Evolutionary conservation across 2,113 vertebrate species (phyloP).

Genomic region (Jacana jacana): DNA sequence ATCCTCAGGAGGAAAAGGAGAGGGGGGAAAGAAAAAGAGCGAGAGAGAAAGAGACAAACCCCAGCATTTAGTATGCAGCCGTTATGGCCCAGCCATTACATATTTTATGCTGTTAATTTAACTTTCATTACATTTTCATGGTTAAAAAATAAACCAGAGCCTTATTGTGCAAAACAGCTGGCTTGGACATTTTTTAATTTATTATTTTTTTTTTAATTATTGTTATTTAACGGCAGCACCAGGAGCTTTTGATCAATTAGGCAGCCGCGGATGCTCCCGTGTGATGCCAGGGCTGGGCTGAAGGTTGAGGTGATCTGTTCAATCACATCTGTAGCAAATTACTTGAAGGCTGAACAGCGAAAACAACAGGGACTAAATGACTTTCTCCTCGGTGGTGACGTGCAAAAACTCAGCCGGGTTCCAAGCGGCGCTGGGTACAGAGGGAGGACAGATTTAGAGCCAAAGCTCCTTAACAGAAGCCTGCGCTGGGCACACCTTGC

Average conservation of each 20-base stretch:
- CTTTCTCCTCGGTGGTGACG: neutral
- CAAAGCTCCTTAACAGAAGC: neutral
- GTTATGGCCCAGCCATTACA: neutral
- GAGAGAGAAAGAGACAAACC: neutral
- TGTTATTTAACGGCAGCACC: constrained; percentile 27
- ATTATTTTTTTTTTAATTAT: neutral
- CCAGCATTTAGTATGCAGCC: neutral
- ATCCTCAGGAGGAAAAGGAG: constrained; percentile 56
- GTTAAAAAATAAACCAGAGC: constrained; percentile 45
- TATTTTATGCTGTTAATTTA: constrained; percentile 58
- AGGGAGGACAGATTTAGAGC: constrained; percentile 29
- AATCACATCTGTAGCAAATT: neutral
- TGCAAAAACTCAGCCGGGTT: neutral
- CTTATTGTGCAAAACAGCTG: constrained; percentile 54
- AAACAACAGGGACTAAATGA: neutral
- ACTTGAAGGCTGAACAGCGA: constrained; percentile 30
- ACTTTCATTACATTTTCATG: constrained; percentile 42
- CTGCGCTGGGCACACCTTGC: neutral
- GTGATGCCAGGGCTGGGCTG: neutral
- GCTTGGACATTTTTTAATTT: neutral
- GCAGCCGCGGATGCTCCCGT: neutral
- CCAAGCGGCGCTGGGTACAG: neutral
- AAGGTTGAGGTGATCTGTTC: constrained; percentile 25
- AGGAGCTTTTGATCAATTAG: neutral
- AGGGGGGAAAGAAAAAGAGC: neutral